Evolutionary conservation across 2,888 invertebrate species (phyloP).

Genomic region (Syritta pipiens): DNA sequence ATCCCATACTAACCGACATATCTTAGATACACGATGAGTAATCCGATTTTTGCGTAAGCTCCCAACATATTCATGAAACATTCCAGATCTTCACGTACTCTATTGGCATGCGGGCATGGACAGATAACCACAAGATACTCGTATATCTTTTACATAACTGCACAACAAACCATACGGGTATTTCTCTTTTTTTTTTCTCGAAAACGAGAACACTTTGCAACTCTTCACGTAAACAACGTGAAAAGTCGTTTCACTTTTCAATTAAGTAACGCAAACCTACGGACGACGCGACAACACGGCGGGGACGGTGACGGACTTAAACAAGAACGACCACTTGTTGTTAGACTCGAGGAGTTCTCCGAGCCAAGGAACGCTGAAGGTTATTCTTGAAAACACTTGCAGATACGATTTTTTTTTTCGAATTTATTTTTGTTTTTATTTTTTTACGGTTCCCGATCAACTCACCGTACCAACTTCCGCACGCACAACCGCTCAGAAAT

Average conservation of each 20-base stretch:
- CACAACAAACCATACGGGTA: not conserved
- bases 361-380: constrained; percentile 30
- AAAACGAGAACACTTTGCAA: constrained; percentile 15
- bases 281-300: no score
- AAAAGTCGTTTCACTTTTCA: constrained; percentile 50
- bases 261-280: constrained; percentile 9
- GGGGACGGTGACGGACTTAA: no score
- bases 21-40: constrained; percentile 55
- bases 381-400: no score
- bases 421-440: no score
- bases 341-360: not conserved
- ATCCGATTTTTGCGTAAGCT: constrained; percentile 64
- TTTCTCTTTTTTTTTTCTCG: not conserved
- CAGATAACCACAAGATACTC: constrained; percentile 5
- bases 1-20: constrained; percentile 46
- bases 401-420: constrained; percentile 1
- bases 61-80: constrained; percentile 63
- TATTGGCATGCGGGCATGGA: constrained; percentile 25
- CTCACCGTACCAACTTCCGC: no score
- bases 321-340: constrained; percentile 4
- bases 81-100: constrained; percentile 47
- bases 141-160: constrained; percentile 60
- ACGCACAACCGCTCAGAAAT: constrained; percentile 39
- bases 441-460: no score
- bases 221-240: not conserved